These are phyloP conservation scores for Tyrophagus putrescentiae DNA, from an alignment of 1,140 invertebrate genomes.

Conservation along the genomic window DNA sequence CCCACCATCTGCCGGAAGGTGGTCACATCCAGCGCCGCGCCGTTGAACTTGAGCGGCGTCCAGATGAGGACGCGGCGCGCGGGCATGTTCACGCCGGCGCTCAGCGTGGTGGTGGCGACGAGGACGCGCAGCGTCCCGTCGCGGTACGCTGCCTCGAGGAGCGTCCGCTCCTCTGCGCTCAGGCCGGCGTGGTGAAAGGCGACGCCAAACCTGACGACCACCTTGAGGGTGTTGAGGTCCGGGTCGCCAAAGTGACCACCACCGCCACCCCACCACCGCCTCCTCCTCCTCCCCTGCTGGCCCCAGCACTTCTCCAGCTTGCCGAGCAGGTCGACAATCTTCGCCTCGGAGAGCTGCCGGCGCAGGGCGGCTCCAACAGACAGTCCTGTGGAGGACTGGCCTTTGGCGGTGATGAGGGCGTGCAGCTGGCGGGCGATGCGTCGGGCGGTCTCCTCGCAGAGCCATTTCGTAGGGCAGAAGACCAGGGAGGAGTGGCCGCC, in stretches of 20 bases:
- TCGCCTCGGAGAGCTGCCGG: constrained; percentile 41
- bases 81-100: constrained; percentile 90
- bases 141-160: constrained; percentile 71
- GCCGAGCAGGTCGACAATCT: constrained; percentile 57
- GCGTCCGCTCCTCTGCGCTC: constrained; percentile 88
- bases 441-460: constrained; percentile 76
- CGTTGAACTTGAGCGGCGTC: constrained; percentile 58
- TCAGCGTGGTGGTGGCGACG: constrained; percentile 84
- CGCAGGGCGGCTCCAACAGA: constrained; percentile 40
- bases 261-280: constrained; percentile 68
- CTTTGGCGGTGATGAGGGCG: constrained; percentile 41
- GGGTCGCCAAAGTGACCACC: constrained; percentile 62
- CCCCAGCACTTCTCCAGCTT: constrained; percentile 67
- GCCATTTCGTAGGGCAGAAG: constrained; percentile 88
- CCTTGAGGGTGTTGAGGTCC: constrained; percentile 58
- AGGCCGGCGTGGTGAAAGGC: constrained; percentile 95
- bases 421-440: constrained; percentile 61
- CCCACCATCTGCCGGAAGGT: constrained; percentile 95
- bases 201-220: constrained; percentile 69
- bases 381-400: constrained; percentile 1
- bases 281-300: constrained; percentile 49
- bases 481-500: constrained; percentile 70
- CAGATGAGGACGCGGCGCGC: constrained; percentile 75
- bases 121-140: constrained; percentile 56
- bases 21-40: constrained; percentile 57